Evolutionary conservation across 2,888 invertebrate genomes (phyloP).

Genomic region (Oscheius sp.): DNA sequence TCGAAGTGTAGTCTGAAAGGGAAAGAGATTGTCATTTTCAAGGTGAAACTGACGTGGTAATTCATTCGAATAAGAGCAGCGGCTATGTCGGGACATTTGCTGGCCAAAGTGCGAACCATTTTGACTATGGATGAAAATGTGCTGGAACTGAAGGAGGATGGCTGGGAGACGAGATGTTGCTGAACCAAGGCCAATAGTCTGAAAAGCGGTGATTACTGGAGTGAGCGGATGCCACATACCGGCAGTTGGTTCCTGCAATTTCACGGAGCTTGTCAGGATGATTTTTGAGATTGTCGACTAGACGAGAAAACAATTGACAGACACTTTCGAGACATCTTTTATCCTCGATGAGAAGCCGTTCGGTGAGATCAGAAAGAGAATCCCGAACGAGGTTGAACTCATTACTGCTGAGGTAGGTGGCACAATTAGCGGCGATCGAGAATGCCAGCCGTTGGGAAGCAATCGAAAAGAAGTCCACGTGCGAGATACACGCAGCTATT

Average conservation of each 20-base stretch:
- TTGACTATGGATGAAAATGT: conserved; percentile 96
- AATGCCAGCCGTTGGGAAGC: conserved; percentile 96
- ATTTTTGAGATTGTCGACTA: conserved; percentile 94
- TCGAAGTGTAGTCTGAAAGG: conserved; percentile 91
- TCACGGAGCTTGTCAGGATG: conserved; percentile 90
- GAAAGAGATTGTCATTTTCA: background rate
- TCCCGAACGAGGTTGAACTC: conserved; percentile 80
- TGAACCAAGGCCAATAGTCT: conserved; percentile 60
- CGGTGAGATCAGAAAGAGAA: conserved; percentile 62
- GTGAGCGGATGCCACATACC: conserved; percentile 5
- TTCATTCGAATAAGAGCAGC: conserved; percentile 61
- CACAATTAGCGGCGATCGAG: conserved; percentile 96
- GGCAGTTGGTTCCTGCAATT: conserved; percentile 79
- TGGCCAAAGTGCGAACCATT: conserved; percentile 95
- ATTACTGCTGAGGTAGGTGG: conserved; percentile 79
- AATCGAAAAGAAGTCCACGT: conserved; percentile 97
- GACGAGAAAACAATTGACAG: conserved; percentile 92
- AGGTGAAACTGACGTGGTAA: conserved; percentile 32
- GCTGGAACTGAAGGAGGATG: conserved; percentile 91
- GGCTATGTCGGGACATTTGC: conserved; percentile 59
- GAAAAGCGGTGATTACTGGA: conserved; percentile 7
- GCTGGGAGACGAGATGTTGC: conserved; percentile 85
- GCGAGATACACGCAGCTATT: conserved; percentile 93
- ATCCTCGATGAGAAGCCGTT: conserved; percentile 79
- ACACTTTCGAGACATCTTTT: conserved; percentile 98